These are phyloP conservation scores for Autographa gamma DNA, from an alignment of 2,888 invertebrate genomes.

Conservation along the genomic window DNA sequence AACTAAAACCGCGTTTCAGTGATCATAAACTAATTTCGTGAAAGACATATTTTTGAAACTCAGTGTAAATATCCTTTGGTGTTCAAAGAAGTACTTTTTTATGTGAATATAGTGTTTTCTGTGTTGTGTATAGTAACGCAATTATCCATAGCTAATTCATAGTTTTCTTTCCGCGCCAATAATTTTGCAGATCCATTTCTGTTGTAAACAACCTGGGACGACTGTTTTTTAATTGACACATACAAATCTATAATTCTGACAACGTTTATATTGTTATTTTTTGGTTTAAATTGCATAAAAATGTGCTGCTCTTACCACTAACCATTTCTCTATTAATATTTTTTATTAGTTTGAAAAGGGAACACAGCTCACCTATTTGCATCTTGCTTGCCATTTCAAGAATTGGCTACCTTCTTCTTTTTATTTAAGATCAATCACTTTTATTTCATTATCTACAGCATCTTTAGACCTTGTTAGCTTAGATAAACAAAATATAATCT, in stretches of 20 bases:
- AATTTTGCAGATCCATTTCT: background rate
- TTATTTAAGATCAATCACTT: no score
- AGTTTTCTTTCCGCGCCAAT: conserved; percentile 8
- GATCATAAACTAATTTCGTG: conserved; percentile 3
- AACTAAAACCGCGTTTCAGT: conserved; percentile 20
- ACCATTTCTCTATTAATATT: no score
- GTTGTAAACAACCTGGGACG: no score
- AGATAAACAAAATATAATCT: background rate
- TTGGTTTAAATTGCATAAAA: no score
- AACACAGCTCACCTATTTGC: no score
- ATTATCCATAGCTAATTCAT: conserved; percentile 26
- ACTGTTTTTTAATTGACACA: background rate
- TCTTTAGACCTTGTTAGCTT: background rate
- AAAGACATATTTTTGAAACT: background rate
- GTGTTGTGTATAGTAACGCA: conserved; percentile 6
- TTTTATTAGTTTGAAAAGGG: no score
- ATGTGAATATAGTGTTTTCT: background rate
- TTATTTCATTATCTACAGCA: no score
- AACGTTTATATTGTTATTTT: no score
- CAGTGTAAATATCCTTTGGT: background rate
- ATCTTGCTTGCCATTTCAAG: no score
- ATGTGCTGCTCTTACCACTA: no score
- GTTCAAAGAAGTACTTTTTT: background rate
- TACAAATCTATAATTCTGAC: background rate
- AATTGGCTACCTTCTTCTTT: no score